Conservation (phyloP, 2,797 vertebrate species). For the Diceros bicornis region DNA sequence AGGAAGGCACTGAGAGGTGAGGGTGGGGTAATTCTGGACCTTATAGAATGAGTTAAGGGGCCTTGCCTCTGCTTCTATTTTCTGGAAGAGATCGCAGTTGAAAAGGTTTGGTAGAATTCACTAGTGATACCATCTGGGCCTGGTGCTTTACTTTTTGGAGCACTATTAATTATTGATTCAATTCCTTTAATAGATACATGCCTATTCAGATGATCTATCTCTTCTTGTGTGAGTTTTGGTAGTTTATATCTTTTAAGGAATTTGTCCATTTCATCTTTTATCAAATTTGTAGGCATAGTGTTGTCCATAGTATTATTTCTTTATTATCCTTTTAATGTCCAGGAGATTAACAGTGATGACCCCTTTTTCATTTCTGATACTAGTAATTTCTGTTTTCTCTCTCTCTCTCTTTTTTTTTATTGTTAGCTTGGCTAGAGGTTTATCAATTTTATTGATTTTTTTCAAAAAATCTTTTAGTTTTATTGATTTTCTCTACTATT, state of each 20-base stretch:
- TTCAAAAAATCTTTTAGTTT: background rate
- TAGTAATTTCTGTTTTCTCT: background rate
- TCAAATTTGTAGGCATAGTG: background rate
- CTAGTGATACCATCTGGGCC: background rate
- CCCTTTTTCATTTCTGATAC: background rate
- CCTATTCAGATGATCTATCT: background rate
- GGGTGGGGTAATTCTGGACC: constrained; percentile 88
- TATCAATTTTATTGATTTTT: background rate
- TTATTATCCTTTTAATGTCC: background rate
- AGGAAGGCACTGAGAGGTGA: constrained; percentile 93
- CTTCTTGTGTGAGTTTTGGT: background rate
- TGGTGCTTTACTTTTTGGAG: background rate
- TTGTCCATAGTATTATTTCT: background rate
- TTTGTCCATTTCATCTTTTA: background rate
- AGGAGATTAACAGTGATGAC: background rate
- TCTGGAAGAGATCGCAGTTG: background rate
- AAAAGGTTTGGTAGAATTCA: background rate
- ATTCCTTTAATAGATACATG: background rate
- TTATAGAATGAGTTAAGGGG: background rate
- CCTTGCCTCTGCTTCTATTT: background rate
- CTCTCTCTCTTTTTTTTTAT: background rate
- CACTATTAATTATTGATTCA: background rate
- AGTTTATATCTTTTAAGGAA: background rate
- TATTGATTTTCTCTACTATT: background rate
- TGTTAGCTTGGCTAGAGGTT: background rate